Evolutionary conservation across 1,140 invertebrate genomes (phyloP).

Genomic region (Episyrphus balteatus): DNA sequence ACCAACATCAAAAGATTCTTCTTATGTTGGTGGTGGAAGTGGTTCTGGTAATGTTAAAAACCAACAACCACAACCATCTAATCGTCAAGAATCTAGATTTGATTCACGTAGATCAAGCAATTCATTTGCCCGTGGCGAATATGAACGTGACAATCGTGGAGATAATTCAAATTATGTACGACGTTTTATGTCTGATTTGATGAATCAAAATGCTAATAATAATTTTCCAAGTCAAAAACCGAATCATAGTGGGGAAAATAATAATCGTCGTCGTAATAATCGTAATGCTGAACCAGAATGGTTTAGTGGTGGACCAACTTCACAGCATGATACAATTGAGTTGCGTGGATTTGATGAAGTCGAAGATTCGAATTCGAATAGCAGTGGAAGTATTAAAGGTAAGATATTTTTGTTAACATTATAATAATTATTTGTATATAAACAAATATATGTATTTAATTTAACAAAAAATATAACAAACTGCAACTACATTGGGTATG

Average conservation of each 20-base stretch:
- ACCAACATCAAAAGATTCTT: not conserved
- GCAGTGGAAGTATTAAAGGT: conserved; percentile 13
- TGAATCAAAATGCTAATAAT: not conserved
- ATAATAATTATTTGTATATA: no score
- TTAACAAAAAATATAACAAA: no score
- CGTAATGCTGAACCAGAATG: conserved; percentile 55
- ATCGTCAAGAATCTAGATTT: not conserved
- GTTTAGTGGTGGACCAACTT: conserved; percentile 79
- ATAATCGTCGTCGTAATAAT: conserved; percentile 40
- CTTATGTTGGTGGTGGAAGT: not conserved
- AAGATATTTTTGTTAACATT: no score
- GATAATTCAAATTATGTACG: not conserved
- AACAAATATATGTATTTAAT: no score
- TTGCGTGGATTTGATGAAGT: conserved; percentile 77
- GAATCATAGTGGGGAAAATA: conserved; percentile 34
- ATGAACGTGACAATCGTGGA: not conserved
- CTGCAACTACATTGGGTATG: no score
- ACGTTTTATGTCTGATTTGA: not conserved
- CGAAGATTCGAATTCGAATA: conserved; percentile 37
- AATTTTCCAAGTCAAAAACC: conserved; percentile 6
- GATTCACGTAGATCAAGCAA: not conserved
- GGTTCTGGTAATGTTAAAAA: not conserved
- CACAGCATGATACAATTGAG: conserved; percentile 87
- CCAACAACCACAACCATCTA: not conserved
- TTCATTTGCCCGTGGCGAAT: not conserved